Evolutionary conservation across 1,140 invertebrate genomes (phyloP), one percentile per base, ranked within the genome.

Genomic region (Drosophila burlai): DNA sequence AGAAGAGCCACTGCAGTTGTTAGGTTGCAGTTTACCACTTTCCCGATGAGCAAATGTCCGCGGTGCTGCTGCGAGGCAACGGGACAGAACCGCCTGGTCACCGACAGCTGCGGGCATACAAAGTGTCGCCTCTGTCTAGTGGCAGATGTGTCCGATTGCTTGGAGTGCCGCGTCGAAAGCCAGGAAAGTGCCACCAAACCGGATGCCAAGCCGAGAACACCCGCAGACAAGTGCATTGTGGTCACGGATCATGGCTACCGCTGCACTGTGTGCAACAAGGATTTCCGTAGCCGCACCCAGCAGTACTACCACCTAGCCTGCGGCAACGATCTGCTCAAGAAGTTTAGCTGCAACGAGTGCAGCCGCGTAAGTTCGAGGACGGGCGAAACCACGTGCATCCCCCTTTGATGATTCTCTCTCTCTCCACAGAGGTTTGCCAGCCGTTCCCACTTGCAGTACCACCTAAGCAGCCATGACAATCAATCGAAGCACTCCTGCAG

Each of bases 271-370:
- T 95, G 94, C 67, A 93, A 93, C 4, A 95, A 94, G 76, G 93
- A 91, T 36, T 95, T 95, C 46, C 92, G 93, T 47, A 93, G 94
- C 62, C 89, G 94, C 0, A 94, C 93, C 5, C 94, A 94, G 66
- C 94, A 94, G 45, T 94, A 93, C 34, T 95, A 95, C 58, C 94
- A 94, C 82, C 93, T 93, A 3, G 93, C 93, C 43, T 94, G 94
- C 42, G 89, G 83, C 36, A 81, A 91, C 40, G 74, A 84, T 16
- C 47, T 47, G 24, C 71, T 76, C 16, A 91, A 91, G 52, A 80
- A 81, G 40, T 92, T 80, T 29, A 50, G 26, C 16, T 90, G 85
- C 18, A 50, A 71, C 8, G 65, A 80, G 43, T 90, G 86, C 52
- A 54, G 58, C 34, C 77, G 86, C 6, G 91, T 92, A 75, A 81